Evolutionary conservation across 2,888 invertebrate species (phyloP).

Genomic region (Eucera pruinosa): DNA sequence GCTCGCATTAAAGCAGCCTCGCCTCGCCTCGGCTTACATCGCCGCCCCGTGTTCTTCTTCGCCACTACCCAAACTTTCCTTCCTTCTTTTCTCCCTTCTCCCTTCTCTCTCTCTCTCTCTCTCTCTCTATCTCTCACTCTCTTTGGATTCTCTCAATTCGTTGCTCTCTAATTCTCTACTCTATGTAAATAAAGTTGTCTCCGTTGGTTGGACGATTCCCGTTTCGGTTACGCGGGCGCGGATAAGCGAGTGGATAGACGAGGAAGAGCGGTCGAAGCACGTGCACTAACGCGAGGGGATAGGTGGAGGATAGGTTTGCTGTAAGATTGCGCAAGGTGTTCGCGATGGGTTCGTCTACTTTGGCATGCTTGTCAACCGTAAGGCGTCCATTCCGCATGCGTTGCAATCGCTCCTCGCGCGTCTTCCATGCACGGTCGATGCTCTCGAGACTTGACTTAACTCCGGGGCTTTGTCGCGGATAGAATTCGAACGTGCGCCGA

Average conservation of each 20-base stretch:
- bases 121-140: too few relatives aligned
- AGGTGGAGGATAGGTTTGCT: conserved; percentile 10
- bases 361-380: conserved; percentile 58
- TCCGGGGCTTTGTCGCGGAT: not conserved
- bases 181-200: not conserved
- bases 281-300: conserved; percentile 30
- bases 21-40: conserved; percentile 15
- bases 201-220: too few relatives aligned
- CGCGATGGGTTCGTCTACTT: conserved; percentile 45
- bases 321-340: conserved; percentile 14
- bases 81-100: not conserved
- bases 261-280: conserved; percentile 10
- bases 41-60: conserved; percentile 16
- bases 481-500: not conserved
- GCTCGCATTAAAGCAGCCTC: conserved; percentile 63
- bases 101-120: too few relatives aligned
- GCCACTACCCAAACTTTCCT: not conserved
- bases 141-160: too few relatives aligned
- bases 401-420: conserved; percentile 41
- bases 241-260: not conserved
- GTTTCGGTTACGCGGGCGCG: not conserved
- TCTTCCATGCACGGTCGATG: conserved; percentile 15
- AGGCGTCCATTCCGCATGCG: conserved; percentile 60
- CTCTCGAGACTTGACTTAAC: not conserved
- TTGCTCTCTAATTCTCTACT: not conserved